These are phyloP conservation scores for Typhlichthys eigenmanni DNA, from an alignment of 2,797 vertebrate species.

Conservation along the genomic window DNA sequence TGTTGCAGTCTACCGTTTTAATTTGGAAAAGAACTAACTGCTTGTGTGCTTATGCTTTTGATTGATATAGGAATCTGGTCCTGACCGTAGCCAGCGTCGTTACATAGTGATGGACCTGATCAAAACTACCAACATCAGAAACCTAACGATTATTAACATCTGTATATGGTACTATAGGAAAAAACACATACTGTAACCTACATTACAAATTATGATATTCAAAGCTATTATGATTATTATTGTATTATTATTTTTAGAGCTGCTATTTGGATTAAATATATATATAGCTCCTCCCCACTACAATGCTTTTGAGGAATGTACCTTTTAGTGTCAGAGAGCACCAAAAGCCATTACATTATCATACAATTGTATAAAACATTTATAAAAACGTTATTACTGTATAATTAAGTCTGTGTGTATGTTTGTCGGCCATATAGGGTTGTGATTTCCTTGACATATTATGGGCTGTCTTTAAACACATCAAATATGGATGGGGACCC, in stretches of 20 bases:
- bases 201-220: neutral
- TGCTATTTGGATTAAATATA: neutral
- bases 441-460: constrained; percentile 36
- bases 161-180: neutral
- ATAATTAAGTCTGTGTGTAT: neutral
- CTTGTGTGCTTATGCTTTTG: neutral
- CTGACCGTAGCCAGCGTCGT: neutral
- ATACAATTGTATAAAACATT: neutral
- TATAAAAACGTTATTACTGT: neutral
- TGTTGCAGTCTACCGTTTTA: neutral
- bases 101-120: neutral
- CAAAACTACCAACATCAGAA: neutral
- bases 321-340: too few relatives aligned
- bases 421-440: constrained; percentile 21
- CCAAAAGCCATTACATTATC: too few relatives aligned
- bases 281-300: too few relatives aligned
- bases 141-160: neutral
- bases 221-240: too few relatives aligned
- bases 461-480: constrained; percentile 41
- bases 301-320: too few relatives aligned
- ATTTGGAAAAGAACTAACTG: neutral
- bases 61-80: neutral
- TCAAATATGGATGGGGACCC: constrained; percentile 42
- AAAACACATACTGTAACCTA: neutral
- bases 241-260: too few relatives aligned